phyloP scores from a whole-genome alignment of 2,888 invertebrate genomes.

The Agrochola macilenta region DNA sequence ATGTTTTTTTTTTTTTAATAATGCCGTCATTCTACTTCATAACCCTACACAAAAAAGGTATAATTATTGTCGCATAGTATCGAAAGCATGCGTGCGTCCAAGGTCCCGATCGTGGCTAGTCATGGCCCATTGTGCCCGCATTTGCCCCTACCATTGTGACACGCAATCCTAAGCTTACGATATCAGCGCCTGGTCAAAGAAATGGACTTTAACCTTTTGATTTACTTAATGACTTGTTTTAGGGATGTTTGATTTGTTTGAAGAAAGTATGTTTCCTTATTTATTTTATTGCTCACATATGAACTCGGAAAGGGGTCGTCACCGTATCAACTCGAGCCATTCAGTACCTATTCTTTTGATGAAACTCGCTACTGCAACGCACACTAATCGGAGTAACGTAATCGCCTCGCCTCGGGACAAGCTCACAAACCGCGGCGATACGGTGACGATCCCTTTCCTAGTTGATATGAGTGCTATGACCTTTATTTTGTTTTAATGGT shows the following conservation, averaged over 20 bases:
- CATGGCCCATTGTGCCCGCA: slow-evolving; percentile 29
- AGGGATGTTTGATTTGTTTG: slow-evolving; percentile 6
- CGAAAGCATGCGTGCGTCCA: slow-evolving; percentile 44
- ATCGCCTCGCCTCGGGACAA: no score
- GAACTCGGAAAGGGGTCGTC: no score
- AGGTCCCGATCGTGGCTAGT: slow-evolving; percentile 51
- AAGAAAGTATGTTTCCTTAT: slow-evolving; percentile 2
- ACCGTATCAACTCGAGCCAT: no score
- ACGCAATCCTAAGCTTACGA: slow-evolving; percentile 62
- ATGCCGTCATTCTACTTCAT: not conserved
- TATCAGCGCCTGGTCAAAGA: slow-evolving; percentile 29
- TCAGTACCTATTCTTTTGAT: no score
- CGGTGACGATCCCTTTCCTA: no score
- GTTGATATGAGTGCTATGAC: no score
- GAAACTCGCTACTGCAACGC: no score
- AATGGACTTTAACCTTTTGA: slow-evolving; percentile 38
- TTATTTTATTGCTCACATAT: not conserved
- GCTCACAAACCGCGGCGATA: no score
- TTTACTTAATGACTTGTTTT: slow-evolving; percentile 44
- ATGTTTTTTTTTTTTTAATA: no score
- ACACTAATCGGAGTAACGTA: no score
- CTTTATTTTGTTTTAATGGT: slow-evolving; percentile 14
- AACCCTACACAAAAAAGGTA: not conserved
- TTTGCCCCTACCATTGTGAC: slow-evolving; percentile 23
- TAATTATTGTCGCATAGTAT: slow-evolving; percentile 39